Conservation (phyloP, 2,888 invertebrate species). For the Acheta domesticus region DNA sequence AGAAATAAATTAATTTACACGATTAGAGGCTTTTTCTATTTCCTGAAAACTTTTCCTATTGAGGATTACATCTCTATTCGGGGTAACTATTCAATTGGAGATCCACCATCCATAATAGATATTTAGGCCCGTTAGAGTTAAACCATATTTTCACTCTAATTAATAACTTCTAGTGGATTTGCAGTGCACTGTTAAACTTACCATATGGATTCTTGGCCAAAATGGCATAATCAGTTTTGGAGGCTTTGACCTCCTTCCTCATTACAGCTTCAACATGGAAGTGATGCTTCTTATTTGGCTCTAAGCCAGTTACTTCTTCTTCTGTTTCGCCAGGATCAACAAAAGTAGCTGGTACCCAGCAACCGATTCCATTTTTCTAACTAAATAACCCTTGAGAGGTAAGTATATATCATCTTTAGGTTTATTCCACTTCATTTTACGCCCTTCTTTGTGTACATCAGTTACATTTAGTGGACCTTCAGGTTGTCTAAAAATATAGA, state of each 20-base stretch:
- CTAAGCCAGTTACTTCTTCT: conserved; percentile 81
- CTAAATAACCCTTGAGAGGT: conserved; percentile 82
- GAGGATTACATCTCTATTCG: no score
- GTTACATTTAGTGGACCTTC: conserved; percentile 89
- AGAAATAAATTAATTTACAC: no score
- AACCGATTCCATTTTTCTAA: conserved; percentile 95
- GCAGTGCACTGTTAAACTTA: conserved; percentile 40
- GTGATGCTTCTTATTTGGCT: conserved; percentile 93
- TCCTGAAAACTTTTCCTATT: no score
- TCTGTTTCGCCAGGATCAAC: conserved; percentile 68
- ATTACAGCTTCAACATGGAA: conserved; percentile 97
- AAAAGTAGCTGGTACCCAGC: conserved; percentile 74
- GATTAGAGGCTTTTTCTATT: no score
- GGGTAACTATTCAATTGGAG: no score
- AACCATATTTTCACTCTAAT: conserved; percentile 87
- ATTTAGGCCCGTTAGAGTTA: conserved; percentile 90
- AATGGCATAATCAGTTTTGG: conserved; percentile 78
- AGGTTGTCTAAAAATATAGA: conserved; percentile 58
- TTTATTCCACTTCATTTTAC: conserved; percentile 89
- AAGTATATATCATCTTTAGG: conserved; percentile 95
- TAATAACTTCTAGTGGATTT: conserved; percentile 74
- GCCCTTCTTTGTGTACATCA: conserved; percentile 90
- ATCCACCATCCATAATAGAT: conserved; percentile 85
- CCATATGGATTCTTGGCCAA: conserved; percentile 97
- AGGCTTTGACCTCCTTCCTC: conserved; percentile 95